Evolutionary conservation across 2,113 vertebrate genomes (phyloP).

Genomic region (Hydropotes inermis): DNA sequence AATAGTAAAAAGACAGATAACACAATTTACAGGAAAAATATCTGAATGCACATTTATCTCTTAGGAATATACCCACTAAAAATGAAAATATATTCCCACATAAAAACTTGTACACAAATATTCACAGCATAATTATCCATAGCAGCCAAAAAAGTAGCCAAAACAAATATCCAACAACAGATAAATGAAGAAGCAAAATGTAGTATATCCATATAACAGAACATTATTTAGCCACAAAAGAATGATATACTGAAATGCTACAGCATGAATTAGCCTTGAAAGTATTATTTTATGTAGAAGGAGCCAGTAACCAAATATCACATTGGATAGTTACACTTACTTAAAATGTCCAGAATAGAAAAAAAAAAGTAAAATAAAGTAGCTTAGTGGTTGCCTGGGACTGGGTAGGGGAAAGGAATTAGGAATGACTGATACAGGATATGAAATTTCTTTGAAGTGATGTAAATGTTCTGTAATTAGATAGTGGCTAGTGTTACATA

Average conservation of each 20-base stretch:
- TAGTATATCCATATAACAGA: not conserved
- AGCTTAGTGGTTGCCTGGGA: not conserved
- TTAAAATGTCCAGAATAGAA: not conserved
- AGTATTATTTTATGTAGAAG: not conserved
- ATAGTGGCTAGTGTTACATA: constrained; percentile 3
- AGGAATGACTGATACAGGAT: not conserved
- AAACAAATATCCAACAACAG: not conserved
- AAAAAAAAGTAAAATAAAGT: not conserved
- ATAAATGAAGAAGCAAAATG: not conserved
- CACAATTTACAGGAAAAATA: not conserved
- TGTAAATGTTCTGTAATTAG: constrained; percentile 44
- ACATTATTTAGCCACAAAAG: constrained; percentile 30
- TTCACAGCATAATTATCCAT: not conserved
- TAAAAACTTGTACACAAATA: not conserved
- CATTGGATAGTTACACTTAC: not conserved
- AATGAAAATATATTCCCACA: not conserved
- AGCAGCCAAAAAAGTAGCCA: not conserved
- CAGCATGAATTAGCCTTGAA: not conserved
- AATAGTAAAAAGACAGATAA: not conserved
- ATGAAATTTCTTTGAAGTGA: constrained; percentile 38
- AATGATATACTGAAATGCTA: not conserved
- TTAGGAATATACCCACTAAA: not conserved
- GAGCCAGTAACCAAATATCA: not conserved
- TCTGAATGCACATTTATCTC: not conserved
- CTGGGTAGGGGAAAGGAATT: not conserved